Conservation (phyloP, 53 echinoderm and acorn worm species). For the Paracentrotus lividus region DNA sequence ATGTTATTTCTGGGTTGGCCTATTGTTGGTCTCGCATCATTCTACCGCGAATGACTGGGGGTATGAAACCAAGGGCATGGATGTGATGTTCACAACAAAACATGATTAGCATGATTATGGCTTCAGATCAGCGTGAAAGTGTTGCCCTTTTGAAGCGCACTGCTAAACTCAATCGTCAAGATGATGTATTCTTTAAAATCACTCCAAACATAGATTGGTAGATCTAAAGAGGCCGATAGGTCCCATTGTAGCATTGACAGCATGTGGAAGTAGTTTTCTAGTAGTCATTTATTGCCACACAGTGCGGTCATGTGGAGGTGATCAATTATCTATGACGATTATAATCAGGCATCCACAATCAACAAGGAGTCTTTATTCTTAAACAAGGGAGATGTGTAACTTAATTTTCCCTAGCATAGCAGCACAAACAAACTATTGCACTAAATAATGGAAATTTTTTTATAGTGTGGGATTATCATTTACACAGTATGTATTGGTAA, state of each 20-base stretch:
- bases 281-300: background rate
- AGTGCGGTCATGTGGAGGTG: background rate
- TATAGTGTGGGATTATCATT: too few species aligned
- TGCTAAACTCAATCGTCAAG: background rate
- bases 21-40: background rate
- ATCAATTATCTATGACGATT: background rate
- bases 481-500: too few species aligned
- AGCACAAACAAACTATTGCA: too few species aligned
- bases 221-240: background rate
- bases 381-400: too few species aligned
- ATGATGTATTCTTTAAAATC: background rate
- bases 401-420: too few species aligned
- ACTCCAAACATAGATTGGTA: background rate
- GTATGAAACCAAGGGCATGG: slow-evolving; percentile 8
- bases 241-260: background rate
- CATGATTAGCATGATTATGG: slow-evolving; percentile 44
- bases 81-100: slow-evolving; percentile 12
- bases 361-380: background rate
- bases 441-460: too few species aligned
- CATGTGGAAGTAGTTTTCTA: background rate
- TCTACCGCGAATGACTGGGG: background rate
- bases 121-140: background rate
- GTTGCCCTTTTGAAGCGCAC: background rate
- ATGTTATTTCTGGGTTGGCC: too few species aligned
- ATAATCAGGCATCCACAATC: background rate